Percentiles rank a stretch among this genome's conserved stretches.
These are phyloP conservation scores for Pandion haliaetus DNA, from an alignment of 2,113 vertebrate species.

Conservation along the genomic window DNA sequence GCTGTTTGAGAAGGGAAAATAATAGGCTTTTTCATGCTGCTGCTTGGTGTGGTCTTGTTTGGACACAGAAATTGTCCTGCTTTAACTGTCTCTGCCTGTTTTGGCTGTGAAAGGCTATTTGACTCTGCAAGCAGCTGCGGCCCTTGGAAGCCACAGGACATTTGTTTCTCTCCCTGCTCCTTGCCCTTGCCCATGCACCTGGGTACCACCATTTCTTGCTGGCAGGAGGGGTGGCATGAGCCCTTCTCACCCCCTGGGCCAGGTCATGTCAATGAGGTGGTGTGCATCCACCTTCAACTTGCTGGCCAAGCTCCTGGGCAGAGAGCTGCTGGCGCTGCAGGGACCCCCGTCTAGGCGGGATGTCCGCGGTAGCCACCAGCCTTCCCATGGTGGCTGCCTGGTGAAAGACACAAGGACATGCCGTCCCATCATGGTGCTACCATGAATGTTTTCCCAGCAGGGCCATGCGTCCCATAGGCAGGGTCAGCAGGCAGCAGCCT, in stretches of 20 bases:
- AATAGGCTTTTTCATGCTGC: background rate
- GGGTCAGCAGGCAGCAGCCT: background rate
- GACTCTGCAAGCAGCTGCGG: background rate
- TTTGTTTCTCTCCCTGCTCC: background rate
- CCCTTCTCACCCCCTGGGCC: background rate
- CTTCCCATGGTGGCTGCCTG: background rate
- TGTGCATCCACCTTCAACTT: no score
- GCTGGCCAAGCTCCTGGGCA: background rate
- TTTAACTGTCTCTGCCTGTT: background rate
- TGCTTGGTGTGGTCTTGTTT: background rate
- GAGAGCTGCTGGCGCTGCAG: background rate
- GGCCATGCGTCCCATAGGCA: accelerated
- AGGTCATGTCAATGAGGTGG: accelerated
- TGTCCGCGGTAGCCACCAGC: accelerated
- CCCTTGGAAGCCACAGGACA: background rate
- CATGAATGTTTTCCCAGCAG: accelerated
- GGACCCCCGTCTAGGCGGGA: accelerated
- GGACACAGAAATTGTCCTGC: background rate
- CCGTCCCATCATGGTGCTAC: accelerated
- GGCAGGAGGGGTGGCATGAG: background rate
- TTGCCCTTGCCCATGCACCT: accelerated
- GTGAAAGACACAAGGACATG: background rate
- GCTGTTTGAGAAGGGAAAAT: background rate
- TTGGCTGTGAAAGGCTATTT: background rate
- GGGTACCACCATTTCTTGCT: background rate